Evolutionary conservation across 35 echinoderm and acorn worm genomes (phyloP).

Genomic region (Eucidaris tribuloides): DNA sequence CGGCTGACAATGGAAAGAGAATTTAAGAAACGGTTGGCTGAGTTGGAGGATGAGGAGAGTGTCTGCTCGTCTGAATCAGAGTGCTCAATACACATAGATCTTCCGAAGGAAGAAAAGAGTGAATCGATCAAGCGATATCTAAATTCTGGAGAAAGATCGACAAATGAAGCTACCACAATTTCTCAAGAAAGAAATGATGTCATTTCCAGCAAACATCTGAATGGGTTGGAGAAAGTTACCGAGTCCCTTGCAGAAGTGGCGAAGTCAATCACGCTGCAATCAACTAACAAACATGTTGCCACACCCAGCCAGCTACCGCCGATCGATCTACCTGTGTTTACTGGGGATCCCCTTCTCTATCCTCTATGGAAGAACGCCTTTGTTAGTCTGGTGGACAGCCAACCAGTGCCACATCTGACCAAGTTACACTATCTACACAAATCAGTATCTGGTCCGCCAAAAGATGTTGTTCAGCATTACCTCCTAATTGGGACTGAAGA

Average conservation of each 20-base stretch:
- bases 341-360: conserved; percentile 16
- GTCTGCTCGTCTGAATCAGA: no score
- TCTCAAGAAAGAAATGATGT: not conserved
- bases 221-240: not conserved
- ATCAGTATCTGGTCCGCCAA: not conserved
- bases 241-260: not conserved
- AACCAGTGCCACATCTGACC: not conserved
- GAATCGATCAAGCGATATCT: not conserved
- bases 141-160: not conserved
- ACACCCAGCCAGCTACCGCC: not conserved
- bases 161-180: not conserved
- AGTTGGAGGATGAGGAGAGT: not conserved
- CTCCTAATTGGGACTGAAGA: conserved; percentile 31
- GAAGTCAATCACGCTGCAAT: not conserved
- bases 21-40: not conserved
- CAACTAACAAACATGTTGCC: not conserved
- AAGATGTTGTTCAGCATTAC: conserved; percentile 4
- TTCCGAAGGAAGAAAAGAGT: not conserved
- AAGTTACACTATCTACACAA: conserved; percentile 10
- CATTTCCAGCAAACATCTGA: not conserved
- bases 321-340: not conserved
- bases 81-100: not conserved
- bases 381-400: not conserved
- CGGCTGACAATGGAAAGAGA: not conserved
- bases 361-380: conserved; percentile 14